A percentile compares a stretch with the other conserved stretches of the same genome.
Conservation (phyloP, 2,888 invertebrate species). For the Bombylius discolor region DNA sequence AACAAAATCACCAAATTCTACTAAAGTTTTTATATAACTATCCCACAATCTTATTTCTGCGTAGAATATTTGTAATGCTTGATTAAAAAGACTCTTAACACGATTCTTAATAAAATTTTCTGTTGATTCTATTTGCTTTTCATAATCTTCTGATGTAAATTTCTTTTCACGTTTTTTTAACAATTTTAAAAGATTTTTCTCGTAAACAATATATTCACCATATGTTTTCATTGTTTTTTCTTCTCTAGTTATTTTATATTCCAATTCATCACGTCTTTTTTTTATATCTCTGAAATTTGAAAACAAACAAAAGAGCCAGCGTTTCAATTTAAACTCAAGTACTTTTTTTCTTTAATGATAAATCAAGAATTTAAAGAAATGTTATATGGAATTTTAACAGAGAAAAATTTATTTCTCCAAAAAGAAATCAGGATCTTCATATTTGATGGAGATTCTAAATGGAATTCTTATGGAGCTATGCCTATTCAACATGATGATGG, state of each 20-base stretch:
- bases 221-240: neutral
- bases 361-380: no score
- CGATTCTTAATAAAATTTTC: conserved; percentile 25
- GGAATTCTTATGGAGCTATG: no score
- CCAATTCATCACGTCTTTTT: conserved; percentile 3
- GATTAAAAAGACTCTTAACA: conserved; percentile 60
- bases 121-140: neutral
- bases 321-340: no score
- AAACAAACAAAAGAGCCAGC: neutral
- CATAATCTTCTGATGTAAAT: neutral
- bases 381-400: no score
- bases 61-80: conserved; percentile 53
- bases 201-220: conserved; percentile 7
- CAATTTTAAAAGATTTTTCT: neutral
- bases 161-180: neutral
- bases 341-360: no score
- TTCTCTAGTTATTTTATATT: conserved; percentile 4
- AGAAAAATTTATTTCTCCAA: no score
- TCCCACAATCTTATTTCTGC: conserved; percentile 63
- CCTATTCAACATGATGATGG: no score
- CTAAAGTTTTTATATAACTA: conserved; percentile 64
- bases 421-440: no score
- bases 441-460: no score
- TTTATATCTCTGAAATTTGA: conserved; percentile 3
- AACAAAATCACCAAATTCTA: conserved; percentile 45